Conservation (phyloP, 1,140 invertebrate genomes). For the Pararge aegeria region DNA sequence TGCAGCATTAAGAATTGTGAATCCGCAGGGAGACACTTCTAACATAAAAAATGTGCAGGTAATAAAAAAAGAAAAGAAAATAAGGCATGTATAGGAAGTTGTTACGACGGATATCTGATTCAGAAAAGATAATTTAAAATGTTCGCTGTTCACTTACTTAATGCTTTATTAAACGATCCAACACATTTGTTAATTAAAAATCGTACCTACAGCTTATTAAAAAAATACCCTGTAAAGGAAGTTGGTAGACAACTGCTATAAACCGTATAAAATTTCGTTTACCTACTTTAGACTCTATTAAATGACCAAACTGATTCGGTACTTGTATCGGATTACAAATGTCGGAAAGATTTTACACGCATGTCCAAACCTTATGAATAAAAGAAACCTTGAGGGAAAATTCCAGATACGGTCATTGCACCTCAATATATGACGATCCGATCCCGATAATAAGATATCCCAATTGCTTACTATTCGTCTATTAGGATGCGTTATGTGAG, state of each 20-base stretch:
- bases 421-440: constrained; percentile 2
- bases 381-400: constrained; percentile 11
- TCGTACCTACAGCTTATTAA: too few relatives aligned
- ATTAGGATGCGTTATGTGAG: not conserved
- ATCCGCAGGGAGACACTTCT: too few relatives aligned
- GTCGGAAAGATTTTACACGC: not conserved
- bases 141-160: too few relatives aligned
- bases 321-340: not conserved
- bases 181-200: not conserved
- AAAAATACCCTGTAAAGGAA: too few relatives aligned
- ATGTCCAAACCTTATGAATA: constrained; percentile 11
- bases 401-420: not conserved
- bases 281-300: not conserved
- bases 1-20: too few relatives aligned
- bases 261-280: too few relatives aligned
- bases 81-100: not conserved
- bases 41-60: not conserved
- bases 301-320: not conserved
- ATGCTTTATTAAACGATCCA: too few relatives aligned
- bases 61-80: too few relatives aligned
- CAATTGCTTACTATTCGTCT: not conserved
- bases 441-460: not conserved
- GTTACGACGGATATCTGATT: too few relatives aligned
- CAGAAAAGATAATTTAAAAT: too few relatives aligned
- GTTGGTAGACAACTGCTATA: too few relatives aligned